Percentiles rank a stretch among this genome's conserved stretches.
These are phyloP conservation scores for Phoxinus phoxinus DNA, from an alignment of 2,113 vertebrate genomes.

Conservation along the genomic window DNA sequence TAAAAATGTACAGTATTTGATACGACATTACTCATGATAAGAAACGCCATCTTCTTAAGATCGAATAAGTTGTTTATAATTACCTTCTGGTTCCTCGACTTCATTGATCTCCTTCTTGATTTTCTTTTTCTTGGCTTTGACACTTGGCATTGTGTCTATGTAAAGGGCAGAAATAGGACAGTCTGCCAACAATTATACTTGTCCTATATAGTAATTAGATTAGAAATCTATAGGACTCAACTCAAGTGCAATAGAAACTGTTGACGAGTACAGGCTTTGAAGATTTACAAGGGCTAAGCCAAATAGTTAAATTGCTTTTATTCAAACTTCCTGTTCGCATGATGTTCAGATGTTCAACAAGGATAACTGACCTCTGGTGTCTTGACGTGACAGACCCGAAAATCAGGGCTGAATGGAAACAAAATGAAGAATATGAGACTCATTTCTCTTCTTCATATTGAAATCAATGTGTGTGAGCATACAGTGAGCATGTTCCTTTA, in stretches of 20 bases:
- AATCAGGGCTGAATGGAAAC: slow-evolving; percentile 4
- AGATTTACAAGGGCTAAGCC: neutral
- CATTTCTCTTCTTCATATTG: neutral
- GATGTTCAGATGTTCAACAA: neutral
- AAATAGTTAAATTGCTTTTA: neutral
- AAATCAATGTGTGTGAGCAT: neutral
- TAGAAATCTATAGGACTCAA: neutral
- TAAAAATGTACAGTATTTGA: neutral
- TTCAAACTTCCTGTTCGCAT: neutral
- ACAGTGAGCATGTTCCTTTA: neutral
- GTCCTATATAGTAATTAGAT: slow-evolving; percentile 2
- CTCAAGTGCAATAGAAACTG: neutral
- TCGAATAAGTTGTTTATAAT: neutral
- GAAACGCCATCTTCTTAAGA: neutral
- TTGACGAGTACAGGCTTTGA: neutral
- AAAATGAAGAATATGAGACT: slow-evolving; percentile 18
- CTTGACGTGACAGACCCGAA: slow-evolving; percentile 16
- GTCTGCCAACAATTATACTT: neutral
- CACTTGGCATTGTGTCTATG: slow-evolving; percentile 74
- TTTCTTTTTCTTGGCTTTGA: slow-evolving; percentile 89
- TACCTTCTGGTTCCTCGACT: slow-evolving; percentile 75
- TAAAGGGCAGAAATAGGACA: slow-evolving; percentile 9
- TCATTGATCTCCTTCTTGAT: slow-evolving; percentile 79
- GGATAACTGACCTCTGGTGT: slow-evolving; percentile 47
- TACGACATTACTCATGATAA: neutral